Conservation (phyloP, 1,140 invertebrate species). For the Hyles euphorbiae region DNA sequence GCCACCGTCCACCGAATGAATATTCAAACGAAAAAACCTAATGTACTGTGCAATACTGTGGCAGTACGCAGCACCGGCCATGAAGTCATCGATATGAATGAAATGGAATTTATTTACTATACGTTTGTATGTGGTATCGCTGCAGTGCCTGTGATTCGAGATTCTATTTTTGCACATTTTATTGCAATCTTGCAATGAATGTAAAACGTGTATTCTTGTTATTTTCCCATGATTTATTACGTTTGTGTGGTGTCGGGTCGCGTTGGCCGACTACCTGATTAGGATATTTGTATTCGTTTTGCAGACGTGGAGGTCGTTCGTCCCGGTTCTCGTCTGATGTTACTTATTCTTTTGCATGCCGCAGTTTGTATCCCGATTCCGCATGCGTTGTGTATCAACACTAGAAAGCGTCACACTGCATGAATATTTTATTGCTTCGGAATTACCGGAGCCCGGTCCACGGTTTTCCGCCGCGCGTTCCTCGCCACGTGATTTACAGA, state of each 20-base stretch:
- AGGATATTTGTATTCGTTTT: conserved; percentile 63
- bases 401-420: conserved; percentile 43
- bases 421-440: conserved; percentile 38
- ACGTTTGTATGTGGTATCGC: conserved; percentile 10
- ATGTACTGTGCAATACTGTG: conserved; percentile 4
- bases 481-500: too few relatives aligned
- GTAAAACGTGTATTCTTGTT: conserved; percentile 22
- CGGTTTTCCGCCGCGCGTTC: too few relatives aligned
- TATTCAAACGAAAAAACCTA: conserved; percentile 18
- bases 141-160: neutral
- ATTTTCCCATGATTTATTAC: conserved; percentile 31
- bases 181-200: conserved; percentile 22
- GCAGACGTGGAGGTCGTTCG: conserved; percentile 64
- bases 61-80: conserved; percentile 5
- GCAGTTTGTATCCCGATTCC: conserved; percentile 50
- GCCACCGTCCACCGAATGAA: conserved; percentile 7
- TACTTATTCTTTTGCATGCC: conserved; percentile 57
- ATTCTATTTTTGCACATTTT: conserved; percentile 17
- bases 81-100: conserved; percentile 21
- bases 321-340: conserved; percentile 62
- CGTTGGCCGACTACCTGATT: conserved; percentile 36
- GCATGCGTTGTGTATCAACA: conserved; percentile 56
- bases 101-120: conserved; percentile 26
- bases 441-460: neutral
- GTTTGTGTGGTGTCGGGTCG: conserved; percentile 24